These are phyloP conservation scores for Thereva unica DNA, from an alignment of 2,888 invertebrate species.

Conservation along the genomic window DNA sequence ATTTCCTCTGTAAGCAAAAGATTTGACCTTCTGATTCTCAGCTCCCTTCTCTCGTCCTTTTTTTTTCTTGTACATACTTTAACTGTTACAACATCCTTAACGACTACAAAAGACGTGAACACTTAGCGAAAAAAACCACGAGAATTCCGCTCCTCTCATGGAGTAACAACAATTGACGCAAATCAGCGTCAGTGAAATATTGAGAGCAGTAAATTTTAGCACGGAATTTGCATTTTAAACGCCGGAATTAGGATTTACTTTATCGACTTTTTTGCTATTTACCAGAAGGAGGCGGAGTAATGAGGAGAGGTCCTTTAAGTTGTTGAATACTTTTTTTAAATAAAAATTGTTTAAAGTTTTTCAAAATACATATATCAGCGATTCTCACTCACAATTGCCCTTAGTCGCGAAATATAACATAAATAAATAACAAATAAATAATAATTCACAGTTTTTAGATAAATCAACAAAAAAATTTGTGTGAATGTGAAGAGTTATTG, in stretches of 20 bases:
- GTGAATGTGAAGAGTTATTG: background rate
- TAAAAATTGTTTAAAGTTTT: no score
- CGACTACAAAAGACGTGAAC: no score
- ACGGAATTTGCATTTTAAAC: conserved; percentile 30
- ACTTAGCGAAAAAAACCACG: no score
- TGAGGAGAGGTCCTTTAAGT: background rate
- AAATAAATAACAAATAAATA: background rate
- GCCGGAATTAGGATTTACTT: conserved; percentile 19
- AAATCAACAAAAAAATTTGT: conserved; percentile 33
- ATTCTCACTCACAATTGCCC: no score
- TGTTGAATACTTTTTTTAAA: background rate
- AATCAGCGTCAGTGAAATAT: conserved; percentile 33
- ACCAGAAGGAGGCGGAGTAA: conserved; percentile 9
- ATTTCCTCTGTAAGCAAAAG: no score
- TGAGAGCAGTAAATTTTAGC: conserved; percentile 29
- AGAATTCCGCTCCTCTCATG: no score
- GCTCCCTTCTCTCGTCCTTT: no score
- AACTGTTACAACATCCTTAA: no score
- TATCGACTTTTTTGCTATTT: conserved; percentile 19
- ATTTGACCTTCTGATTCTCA: no score
- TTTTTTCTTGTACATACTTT: no score
- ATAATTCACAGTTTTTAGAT: background rate
- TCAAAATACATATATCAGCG: no score
- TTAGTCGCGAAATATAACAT: background rate
- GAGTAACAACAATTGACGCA: conserved; percentile 27